These are phyloP conservation scores for Sinohyriopsis cumingii DNA, from an alignment of 2,888 invertebrate genomes.

Conservation along the genomic window DNA sequence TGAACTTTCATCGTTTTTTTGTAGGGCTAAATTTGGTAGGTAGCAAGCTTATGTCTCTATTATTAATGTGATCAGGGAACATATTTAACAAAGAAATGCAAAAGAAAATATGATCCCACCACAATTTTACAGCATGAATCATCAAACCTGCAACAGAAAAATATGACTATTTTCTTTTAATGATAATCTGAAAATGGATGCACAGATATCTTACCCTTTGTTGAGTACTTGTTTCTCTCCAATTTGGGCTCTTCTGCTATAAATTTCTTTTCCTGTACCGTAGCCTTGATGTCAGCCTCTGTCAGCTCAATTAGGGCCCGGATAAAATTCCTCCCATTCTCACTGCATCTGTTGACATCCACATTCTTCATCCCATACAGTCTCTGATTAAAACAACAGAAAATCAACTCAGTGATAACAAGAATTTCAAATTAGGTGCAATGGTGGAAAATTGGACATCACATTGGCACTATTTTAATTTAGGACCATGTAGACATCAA, in stretches of 20 bases:
- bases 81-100: too few species aligned
- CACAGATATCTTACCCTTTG: conserved; percentile 40
- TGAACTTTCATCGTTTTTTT: too few species aligned
- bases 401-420: not conserved
- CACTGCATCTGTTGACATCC: conserved; percentile 32
- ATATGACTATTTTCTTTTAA: conserved; percentile 1
- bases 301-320: conserved; percentile 56
- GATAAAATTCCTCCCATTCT: conserved; percentile 60
- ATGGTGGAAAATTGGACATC: not conserved
- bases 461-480: not conserved
- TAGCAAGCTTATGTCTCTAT: too few species aligned
- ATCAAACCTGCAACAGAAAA: not conserved
- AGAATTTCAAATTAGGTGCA: not conserved
- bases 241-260: conserved; percentile 15
- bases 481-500: too few species aligned
- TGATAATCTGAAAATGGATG: not conserved
- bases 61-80: too few species aligned
- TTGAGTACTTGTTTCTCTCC: conserved; percentile 43
- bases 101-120: too few species aligned
- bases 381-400: conserved; percentile 10
- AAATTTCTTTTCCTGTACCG: conserved; percentile 45
- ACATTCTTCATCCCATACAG: conserved; percentile 14
- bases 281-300: conserved; percentile 50
- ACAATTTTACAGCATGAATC: not conserved
- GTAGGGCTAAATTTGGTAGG: too few species aligned